phyloP scores from a whole-genome alignment of 2,888 invertebrate genomes.

The Tupiocoris notatus region DNA sequence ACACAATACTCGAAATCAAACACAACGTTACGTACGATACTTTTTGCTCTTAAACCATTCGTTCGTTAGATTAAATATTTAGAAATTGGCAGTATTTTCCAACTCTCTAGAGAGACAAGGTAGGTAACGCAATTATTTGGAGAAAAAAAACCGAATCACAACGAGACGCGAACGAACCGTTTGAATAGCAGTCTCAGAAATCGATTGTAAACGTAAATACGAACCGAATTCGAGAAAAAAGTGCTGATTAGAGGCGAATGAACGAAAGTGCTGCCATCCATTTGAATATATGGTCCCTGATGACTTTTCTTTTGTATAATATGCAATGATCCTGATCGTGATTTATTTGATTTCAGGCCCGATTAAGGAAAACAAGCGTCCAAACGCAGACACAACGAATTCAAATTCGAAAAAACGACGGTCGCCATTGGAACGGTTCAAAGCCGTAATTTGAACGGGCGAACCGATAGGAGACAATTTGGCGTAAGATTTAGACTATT shows the following conservation, averaged over 20 bases:
- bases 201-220: background rate
- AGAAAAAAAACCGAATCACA: conserved; percentile 7
- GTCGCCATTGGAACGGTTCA: too few relatives aligned
- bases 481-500: background rate
- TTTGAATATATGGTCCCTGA: conserved; percentile 42
- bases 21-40: background rate
- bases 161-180: background rate
- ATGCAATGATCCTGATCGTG: conserved; percentile 12
- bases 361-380: too few relatives aligned
- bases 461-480: background rate
- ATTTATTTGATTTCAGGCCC: background rate
- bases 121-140: conserved; percentile 19
- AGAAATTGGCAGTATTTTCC: conserved; percentile 41
- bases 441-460: too few relatives aligned
- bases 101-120: conserved; percentile 32
- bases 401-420: too few relatives aligned
- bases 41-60: background rate
- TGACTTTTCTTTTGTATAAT: conserved; percentile 27
- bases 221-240: background rate
- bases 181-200: background rate
- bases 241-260: background rate
- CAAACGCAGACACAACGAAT: too few relatives aligned
- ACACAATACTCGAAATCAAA: background rate
- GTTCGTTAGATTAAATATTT: conserved; percentile 21
- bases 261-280: conserved; percentile 32